Evolutionary conservation across 2,113 vertebrate species (phyloP).

Genomic region (Chloroceryle aenea): DNA sequence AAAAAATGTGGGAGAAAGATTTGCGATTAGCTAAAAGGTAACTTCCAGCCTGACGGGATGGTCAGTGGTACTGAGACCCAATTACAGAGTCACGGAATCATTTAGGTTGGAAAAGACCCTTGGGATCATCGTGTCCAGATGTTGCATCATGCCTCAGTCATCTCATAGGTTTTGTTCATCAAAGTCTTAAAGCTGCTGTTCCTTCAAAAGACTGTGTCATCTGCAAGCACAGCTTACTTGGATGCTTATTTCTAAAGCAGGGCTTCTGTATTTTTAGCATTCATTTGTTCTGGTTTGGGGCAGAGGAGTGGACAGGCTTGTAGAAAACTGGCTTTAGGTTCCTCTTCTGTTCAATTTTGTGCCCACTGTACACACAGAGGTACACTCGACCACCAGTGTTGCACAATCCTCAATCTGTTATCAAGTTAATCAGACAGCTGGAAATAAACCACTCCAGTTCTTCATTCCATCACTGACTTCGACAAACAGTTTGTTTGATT

Average conservation of each 20-base stretch:
- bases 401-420: neutral
- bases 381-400: neutral
- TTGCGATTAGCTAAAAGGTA: neutral
- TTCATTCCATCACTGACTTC: neutral
- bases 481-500: neutral
- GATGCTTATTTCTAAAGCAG: neutral
- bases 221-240: neutral
- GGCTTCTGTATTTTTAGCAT: neutral
- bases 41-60: neutral
- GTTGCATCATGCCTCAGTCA: neutral
- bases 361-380: neutral
- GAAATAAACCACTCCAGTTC: neutral
- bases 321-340: neutral
- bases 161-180: neutral
- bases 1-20: fast-evolving
- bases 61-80: neutral
- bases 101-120: too few species aligned
- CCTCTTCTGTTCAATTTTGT: neutral
- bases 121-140: too few species aligned
- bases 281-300: neutral
- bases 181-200: neutral
- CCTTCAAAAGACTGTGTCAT: neutral
- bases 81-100: too few species aligned
- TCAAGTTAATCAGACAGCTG: neutral
- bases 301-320: neutral